These are phyloP conservation scores for Zygaena filipendulae DNA, from an alignment of 2,888 invertebrate genomes.

Conservation along the genomic window DNA sequence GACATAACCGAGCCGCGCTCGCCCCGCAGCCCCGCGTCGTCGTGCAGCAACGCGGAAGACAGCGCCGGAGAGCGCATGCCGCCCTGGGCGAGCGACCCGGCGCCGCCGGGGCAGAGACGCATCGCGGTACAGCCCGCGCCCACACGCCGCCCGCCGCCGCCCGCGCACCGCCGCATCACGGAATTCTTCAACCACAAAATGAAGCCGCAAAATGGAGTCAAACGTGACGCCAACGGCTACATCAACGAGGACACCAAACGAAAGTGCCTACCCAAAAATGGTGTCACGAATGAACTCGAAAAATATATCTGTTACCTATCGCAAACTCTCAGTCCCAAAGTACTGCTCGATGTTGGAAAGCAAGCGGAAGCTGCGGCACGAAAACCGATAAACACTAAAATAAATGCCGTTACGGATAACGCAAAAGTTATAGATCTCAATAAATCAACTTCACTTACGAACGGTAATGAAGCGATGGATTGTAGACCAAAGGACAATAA, in stretches of 20 bases:
- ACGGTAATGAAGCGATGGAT: slow-evolving; percentile 35
- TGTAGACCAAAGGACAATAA: slow-evolving; percentile 33
- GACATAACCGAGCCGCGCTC: slow-evolving; percentile 90
- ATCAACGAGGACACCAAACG: slow-evolving; percentile 45
- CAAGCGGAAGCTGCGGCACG: slow-evolving; percentile 29
- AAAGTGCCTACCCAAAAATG: slow-evolving; percentile 56
- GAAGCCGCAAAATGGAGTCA: slow-evolving; percentile 72
- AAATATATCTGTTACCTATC: slow-evolving; percentile 62
- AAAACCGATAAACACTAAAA: slow-evolving; percentile 22
- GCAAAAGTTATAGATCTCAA: slow-evolving; percentile 31
- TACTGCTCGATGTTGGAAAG: slow-evolving; percentile 50
- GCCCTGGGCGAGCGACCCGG: slow-evolving; percentile 61
- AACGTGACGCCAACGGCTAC: slow-evolving; percentile 42
- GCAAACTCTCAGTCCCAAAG: slow-evolving; percentile 58
- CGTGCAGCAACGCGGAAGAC: slow-evolving; percentile 68
- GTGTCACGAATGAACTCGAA: slow-evolving; percentile 55
- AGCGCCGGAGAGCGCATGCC: slow-evolving; percentile 54
- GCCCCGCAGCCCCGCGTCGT: slow-evolving; percentile 78
- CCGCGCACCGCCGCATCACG: slow-evolving; percentile 81
- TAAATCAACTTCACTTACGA: slow-evolving; percentile 26
- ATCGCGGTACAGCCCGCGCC: slow-evolving; percentile 47
- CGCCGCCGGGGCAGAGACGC: slow-evolving; percentile 55
- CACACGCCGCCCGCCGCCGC: slow-evolving; percentile 35
- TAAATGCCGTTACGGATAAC: slow-evolving; percentile 24
- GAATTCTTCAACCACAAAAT: slow-evolving; percentile 88